These are phyloP conservation scores for Drosophila burlai DNA, from an alignment of 1,140 invertebrate genomes.

Conservation along the genomic window DNA sequence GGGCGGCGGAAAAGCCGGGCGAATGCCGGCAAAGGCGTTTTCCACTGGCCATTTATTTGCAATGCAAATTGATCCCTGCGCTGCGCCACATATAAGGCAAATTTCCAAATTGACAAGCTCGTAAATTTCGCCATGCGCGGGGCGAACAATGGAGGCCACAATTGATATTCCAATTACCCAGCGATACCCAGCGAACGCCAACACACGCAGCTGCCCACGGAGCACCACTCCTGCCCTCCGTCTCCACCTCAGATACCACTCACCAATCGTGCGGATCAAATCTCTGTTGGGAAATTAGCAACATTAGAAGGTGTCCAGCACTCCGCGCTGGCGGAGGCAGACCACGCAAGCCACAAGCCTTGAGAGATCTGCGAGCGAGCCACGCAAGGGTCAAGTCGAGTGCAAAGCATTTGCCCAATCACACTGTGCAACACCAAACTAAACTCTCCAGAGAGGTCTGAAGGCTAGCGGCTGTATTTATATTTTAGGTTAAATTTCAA, in stretches of 20 bases:
- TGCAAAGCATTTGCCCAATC: constrained; percentile 41
- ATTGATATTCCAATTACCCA: constrained; percentile 81
- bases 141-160: constrained; percentile 55
- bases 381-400: constrained; percentile 67
- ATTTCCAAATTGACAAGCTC: constrained; percentile 69
- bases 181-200: constrained; percentile 49
- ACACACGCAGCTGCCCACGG: constrained; percentile 59
- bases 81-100: constrained; percentile 58
- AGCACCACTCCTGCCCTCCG: neutral
- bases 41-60: constrained; percentile 73
- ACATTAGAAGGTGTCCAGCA: constrained; percentile 68
- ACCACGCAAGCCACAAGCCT: constrained; percentile 38
- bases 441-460: neutral
- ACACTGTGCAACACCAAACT: constrained; percentile 17
- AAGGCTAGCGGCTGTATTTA: neutral
- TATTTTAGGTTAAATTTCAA: neutral
- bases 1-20: constrained; percentile 16
- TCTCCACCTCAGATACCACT: neutral
- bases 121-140: constrained; percentile 63
- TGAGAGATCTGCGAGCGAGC: constrained; percentile 27
- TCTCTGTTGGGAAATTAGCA: constrained; percentile 73
- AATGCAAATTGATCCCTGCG: constrained; percentile 60
- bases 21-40: constrained; percentile 53
- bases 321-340: constrained; percentile 23
- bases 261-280: constrained; percentile 49